Evolutionary conservation across 2,113 vertebrate genomes (phyloP).

Genomic region (Chloropsis cyanopogon): DNA sequence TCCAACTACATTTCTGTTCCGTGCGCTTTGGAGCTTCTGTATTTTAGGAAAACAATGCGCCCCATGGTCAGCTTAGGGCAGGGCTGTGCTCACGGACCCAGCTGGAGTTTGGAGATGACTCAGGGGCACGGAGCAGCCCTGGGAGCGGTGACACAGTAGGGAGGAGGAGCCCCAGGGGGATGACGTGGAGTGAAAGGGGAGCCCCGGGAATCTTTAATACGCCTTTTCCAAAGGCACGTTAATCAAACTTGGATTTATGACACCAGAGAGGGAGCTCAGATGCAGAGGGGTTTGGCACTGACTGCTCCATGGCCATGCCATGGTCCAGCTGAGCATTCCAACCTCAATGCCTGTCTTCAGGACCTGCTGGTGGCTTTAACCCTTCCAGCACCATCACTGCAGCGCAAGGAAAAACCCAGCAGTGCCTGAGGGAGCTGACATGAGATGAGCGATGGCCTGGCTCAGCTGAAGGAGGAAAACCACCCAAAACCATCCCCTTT

Average conservation of each 20-base stretch:
- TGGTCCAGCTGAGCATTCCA: background rate
- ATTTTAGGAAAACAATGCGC: background rate
- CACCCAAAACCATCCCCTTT: background rate
- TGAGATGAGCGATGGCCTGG: accelerated
- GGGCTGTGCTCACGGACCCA: background rate
- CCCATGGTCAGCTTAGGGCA: background rate
- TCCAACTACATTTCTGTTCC: background rate
- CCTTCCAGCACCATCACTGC: accelerated
- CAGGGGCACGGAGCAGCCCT: background rate
- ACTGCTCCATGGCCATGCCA: background rate
- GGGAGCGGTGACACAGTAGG: background rate
- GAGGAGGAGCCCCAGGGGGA: background rate
- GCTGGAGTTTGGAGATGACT: background rate
- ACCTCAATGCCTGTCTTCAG: background rate
- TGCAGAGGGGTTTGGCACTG: background rate
- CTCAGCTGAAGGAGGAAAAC: background rate
- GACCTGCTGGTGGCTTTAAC: background rate
- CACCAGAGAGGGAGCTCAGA: accelerated
- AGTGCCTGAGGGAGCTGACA: background rate
- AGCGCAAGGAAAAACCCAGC: accelerated
- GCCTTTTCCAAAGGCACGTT: background rate
- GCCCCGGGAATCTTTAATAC: accelerated
- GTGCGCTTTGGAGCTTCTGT: background rate
- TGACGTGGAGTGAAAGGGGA: background rate
- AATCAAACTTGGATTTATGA: background rate